Evolutionary conservation across 2,113 vertebrate species (phyloP).

Genomic region (Porphyrio hochstetteri): DNA sequence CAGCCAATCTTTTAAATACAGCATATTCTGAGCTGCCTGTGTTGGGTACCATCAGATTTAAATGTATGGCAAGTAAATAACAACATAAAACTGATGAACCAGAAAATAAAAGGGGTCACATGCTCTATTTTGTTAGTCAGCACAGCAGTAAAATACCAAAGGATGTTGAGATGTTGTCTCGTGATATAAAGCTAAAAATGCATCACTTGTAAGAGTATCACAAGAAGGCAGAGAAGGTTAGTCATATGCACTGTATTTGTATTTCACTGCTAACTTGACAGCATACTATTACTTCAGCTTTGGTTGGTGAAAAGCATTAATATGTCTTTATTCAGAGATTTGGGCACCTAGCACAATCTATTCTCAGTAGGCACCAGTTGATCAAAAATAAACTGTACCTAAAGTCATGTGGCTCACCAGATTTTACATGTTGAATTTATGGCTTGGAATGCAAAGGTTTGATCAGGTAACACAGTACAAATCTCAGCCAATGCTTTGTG

Average conservation of each 20-base stretch:
- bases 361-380: background rate
- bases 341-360: background rate
- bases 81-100: constrained; percentile 22
- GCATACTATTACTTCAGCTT: background rate
- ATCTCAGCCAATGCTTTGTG: background rate
- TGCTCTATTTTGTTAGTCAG: background rate
- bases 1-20: background rate
- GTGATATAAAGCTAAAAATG: background rate
- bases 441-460: background rate
- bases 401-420: background rate
- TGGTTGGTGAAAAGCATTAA: background rate
- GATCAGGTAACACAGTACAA: background rate
- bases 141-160: background rate
- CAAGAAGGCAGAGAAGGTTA: background rate
- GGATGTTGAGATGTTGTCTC: background rate
- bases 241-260: background rate
- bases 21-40: background rate
- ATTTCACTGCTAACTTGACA: background rate
- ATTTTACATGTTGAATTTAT: background rate
- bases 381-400: background rate
- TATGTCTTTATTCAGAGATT: background rate
- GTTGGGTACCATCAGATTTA: background rate
- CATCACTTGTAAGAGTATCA: background rate
- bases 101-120: background rate
- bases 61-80: background rate